phyloP scores from a whole-genome alignment of 2,113 vertebrate species.

The Butastur rufipennis region DNA sequence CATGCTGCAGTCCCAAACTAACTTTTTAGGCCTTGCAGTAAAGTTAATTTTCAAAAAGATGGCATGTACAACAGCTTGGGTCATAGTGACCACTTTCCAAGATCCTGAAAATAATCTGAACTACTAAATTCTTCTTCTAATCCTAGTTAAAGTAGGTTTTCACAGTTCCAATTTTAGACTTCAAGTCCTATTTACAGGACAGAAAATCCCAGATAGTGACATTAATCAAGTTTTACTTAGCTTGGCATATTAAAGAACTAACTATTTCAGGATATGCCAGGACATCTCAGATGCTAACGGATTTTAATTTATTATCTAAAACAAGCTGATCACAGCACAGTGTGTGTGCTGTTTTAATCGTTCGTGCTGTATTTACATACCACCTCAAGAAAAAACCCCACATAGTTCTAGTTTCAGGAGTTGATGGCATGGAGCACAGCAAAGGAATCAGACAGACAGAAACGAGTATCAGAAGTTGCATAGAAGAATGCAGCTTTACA shows the following conservation, averaged over 20 bases:
- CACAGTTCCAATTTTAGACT: constrained; percentile 42
- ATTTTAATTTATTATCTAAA: constrained; percentile 19
- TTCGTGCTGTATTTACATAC: neutral
- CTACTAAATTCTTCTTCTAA: neutral
- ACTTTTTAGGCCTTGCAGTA: neutral
- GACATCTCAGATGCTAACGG: constrained; percentile 11
- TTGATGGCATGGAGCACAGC: neutral
- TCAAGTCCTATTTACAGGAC: constrained; percentile 37
- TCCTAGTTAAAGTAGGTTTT: constrained; percentile 36
- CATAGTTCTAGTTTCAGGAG: neutral
- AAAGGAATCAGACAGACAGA: neutral
- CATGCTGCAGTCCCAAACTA: rapidly evolving
- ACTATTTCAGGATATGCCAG: constrained; percentile 8
- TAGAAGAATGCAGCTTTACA: neutral
- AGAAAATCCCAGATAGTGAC: constrained; percentile 43
- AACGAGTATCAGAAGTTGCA: neutral
- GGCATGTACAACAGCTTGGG: rapidly evolving
- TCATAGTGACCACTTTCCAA: neutral
- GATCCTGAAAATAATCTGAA: neutral
- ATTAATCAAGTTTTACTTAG: constrained; percentile 57
- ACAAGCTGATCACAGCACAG: constrained; percentile 11
- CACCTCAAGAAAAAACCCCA: neutral
- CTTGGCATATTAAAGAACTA: constrained; percentile 28
- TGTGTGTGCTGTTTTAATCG: neutral
- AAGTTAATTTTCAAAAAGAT: neutral